Base-by-base conservation (phyloP, 2,113 vertebrate species). In the Oryzias woworae region DNA sequence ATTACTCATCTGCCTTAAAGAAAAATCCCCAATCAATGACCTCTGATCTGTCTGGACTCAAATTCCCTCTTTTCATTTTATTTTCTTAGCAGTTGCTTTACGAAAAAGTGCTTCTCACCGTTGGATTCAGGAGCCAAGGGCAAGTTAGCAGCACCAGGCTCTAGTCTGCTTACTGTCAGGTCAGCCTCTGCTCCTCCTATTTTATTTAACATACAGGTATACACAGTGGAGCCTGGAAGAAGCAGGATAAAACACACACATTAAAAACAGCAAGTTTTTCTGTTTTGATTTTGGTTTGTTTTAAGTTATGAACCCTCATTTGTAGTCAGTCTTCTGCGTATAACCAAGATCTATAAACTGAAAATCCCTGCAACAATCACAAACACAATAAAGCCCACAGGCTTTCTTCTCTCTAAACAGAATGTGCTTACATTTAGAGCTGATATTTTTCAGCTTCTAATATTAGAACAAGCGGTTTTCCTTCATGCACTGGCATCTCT, bases 121-220 rank as follows among this genome's bases (percentile, higher is more conserved):
- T 94, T 86, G 1, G 95, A 96, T 14, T 91, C 60, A 0, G 97
- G 97, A n/a, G 93, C 83, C 79, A 98, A 85, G 0, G 91, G 85
- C 0, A 92, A 86, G 69, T 73, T 85, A 1, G 81, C 77, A 6
- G 75, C 3, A 0, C 93, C 83, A 0, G 93, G 83, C 47, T 89
- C 89, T 69, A 99, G 90, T 62, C 92, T 69, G 88, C 97, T 99
- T 71, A 98, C 96, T 0, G 97, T 98, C 80, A 99, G 93, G 88
- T 98, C 97, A 0, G 96, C 94, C 88, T 99, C 97, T 0, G 92
- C 86, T 0, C 97, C 96, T 0, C 97, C 97, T 0, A 18, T 85
- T 20, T 54, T 76, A 85, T 99, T 99, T 79, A 98, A 78, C 97
- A 99, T 98, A 85, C 97, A 99, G 45, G 96, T 98, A 69, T 99